Conservation (phyloP, 2,797 vertebrate genomes). For the Erithacus rubecula region DNA sequence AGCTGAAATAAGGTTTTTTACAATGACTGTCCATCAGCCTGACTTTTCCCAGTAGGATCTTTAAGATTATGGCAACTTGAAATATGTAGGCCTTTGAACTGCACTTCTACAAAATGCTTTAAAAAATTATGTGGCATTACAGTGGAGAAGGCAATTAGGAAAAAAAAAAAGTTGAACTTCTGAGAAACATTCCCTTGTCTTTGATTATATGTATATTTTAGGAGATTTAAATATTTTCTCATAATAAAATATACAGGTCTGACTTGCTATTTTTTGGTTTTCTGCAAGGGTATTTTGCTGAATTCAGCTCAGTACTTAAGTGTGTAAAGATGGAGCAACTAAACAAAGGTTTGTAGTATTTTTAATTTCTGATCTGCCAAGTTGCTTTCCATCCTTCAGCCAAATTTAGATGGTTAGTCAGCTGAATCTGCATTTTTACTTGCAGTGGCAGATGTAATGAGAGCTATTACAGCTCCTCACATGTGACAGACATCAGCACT, state of each 20-base stretch:
- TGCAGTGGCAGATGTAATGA: constrained; percentile 46
- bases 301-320: not conserved
- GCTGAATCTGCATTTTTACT: constrained; percentile 45
- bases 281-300: not conserved
- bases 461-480: constrained; percentile 27
- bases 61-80: not conserved
- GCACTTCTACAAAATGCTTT: not conserved
- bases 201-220: not conserved
- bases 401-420: constrained; percentile 49
- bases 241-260: not conserved
- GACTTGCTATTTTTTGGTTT: not conserved
- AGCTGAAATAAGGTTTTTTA: not conserved
- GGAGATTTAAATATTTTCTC: not conserved
- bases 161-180: not conserved
- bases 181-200: not conserved
- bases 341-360: not conserved
- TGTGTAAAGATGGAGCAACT: not conserved
- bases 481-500: not conserved
- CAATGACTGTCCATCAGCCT: not conserved
- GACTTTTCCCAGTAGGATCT: not conserved
- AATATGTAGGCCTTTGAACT: not conserved
- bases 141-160: not conserved
- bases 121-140: not conserved
- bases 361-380: constrained; percentile 44
- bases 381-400: constrained; percentile 37